phyloP scores from a whole-genome alignment of 2,888 invertebrate genomes.

The Xylophagus ater region DNA sequence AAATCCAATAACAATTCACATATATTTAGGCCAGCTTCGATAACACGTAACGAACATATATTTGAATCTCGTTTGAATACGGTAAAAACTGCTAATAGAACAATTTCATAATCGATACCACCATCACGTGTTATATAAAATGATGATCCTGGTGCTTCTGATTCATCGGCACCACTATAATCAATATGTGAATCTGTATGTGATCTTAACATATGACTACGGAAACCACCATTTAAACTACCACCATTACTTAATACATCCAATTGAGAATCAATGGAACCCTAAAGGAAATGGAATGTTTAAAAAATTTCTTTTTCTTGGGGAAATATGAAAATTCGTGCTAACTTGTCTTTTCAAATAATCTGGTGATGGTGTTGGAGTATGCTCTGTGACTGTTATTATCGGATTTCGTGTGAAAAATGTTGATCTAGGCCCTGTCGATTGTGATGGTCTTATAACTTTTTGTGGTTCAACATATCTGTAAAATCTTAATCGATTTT shows the following conservation, averaged over 20 bases:
- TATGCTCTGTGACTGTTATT: slow-evolving; percentile 93
- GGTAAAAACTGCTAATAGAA: slow-evolving; percentile 73
- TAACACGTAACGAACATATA: slow-evolving; percentile 75
- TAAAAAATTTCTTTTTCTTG: slow-evolving; percentile 2
- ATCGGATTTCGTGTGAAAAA: slow-evolving; percentile 78
- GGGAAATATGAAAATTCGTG: slow-evolving; percentile 1
- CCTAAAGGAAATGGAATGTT: slow-evolving; percentile 41
- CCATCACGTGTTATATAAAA: slow-evolving; percentile 93
- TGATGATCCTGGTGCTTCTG: slow-evolving; percentile 78
- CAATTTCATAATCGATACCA: slow-evolving; percentile 82
- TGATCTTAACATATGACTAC: slow-evolving; percentile 63
- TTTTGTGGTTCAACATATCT: slow-evolving; percentile 38
- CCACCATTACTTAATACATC: slow-evolving; percentile 44
- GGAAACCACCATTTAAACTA: slow-evolving; percentile 31
- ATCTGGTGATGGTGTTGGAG: slow-evolving; percentile 84
- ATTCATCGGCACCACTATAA: slow-evolving; percentile 73
- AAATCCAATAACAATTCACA: slow-evolving; percentile 86
- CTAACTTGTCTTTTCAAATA: slow-evolving; percentile 66
- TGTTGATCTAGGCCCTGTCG: slow-evolving; percentile 31
- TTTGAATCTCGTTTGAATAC: slow-evolving; percentile 75
- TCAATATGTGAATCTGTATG: slow-evolving; percentile 89
- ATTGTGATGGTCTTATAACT: slow-evolving; percentile 30
- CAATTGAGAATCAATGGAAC: slow-evolving; percentile 74
- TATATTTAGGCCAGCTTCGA: slow-evolving; percentile 86
- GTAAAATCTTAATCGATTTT: slow-evolving; percentile 34